Evolutionary conservation across 2,113 vertebrate genomes (phyloP).

Genomic region (Lonchura striata): DNA sequence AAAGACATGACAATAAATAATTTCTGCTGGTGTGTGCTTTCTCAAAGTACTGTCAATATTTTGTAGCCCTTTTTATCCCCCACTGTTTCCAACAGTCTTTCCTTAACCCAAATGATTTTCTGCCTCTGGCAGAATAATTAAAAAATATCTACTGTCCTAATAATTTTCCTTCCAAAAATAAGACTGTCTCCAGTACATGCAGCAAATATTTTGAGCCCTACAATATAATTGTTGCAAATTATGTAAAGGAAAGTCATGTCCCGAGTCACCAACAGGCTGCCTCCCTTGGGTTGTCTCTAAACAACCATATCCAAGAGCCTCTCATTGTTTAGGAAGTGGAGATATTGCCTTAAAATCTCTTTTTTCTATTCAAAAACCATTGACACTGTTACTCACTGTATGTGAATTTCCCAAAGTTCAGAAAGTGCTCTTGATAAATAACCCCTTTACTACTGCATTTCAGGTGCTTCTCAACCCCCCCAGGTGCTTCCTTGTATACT

Average conservation of each 20-base stretch:
- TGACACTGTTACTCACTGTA: not conserved
- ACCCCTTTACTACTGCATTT: not conserved
- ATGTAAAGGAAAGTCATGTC: not conserved
- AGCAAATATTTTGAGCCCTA: not conserved
- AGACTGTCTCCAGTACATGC: not conserved
- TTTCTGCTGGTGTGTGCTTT: not conserved
- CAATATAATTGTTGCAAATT: not conserved
- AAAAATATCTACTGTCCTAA: not conserved
- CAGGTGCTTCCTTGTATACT: not conserved
- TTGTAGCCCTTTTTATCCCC: not conserved
- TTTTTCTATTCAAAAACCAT: not conserved
- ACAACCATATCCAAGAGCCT: not conserved
- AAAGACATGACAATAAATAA: not conserved
- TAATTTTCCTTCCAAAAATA: not conserved
- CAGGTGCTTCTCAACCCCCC: not conserved
- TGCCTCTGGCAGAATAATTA: not conserved
- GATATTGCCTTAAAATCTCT: not conserved
- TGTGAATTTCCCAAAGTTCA: not conserved
- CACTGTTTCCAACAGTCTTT: not conserved
- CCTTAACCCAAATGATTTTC: not conserved
- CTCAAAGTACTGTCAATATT: not conserved
- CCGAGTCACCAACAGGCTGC: not conserved
- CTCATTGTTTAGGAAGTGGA: not conserved
- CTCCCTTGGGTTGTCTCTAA: not conserved
- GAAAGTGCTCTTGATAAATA: not conserved